Evolutionary conservation across 2,113 vertebrate genomes (phyloP).

Genomic region (Gymnobelideus leadbeateri): DNA sequence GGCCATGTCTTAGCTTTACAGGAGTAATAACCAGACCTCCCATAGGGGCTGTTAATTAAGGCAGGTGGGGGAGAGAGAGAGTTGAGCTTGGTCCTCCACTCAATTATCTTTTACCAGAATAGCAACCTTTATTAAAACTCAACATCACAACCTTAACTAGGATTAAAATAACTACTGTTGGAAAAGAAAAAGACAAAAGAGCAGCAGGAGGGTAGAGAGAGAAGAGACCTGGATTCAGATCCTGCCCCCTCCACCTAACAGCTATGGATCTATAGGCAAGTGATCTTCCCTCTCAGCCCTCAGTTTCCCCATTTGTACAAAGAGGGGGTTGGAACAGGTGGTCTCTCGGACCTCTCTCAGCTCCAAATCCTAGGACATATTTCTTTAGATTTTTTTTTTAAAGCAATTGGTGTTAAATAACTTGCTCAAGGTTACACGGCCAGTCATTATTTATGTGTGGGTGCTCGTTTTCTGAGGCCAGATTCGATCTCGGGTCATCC

Average conservation of each 20-base stretch:
- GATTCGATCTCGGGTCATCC: too few relatives aligned
- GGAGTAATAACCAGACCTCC: not conserved
- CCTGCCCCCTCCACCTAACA: not conserved
- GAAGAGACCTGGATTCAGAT: not conserved
- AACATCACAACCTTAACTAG: not conserved
- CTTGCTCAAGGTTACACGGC: too few relatives aligned
- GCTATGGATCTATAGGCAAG: not conserved
- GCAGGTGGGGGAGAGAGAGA: not conserved
- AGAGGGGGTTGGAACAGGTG: not conserved
- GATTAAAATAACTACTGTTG: not conserved
- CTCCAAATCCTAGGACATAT: not conserved
- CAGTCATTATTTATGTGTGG: too few relatives aligned
- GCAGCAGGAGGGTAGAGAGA: not conserved
- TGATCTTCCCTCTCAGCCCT: not conserved
- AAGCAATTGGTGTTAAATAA: too few relatives aligned
- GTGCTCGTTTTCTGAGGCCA: too few relatives aligned
- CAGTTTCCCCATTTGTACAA: not conserved
- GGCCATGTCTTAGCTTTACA: not conserved
- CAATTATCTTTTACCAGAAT: conserved; percentile 1
- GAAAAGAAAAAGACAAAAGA: conserved; percentile 33
- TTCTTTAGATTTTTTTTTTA: too few relatives aligned
- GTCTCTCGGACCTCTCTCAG: not conserved
- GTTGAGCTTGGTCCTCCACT: not conserved
- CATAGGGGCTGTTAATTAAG: not conserved
- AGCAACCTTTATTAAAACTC: conserved; percentile 1